Conservation (phyloP, 2,113 vertebrate species). For the Cinclus mexicanus region DNA sequence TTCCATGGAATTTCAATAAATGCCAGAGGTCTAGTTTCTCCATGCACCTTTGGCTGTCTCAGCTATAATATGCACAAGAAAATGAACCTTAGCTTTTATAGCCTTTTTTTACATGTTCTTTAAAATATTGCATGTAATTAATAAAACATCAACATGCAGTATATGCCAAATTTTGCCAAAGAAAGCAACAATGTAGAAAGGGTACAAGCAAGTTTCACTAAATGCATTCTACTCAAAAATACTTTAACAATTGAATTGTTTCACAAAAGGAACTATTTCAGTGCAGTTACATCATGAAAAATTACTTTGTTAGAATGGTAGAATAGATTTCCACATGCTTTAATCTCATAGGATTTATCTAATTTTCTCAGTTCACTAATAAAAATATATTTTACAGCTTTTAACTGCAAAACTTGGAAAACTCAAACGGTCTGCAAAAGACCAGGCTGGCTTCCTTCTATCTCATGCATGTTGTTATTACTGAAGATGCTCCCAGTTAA, state of each 20-base stretch:
- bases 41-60: not conserved
- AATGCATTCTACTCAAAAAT: not conserved
- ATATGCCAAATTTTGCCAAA: not conserved
- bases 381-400: constrained; percentile 17
- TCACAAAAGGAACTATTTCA: constrained; percentile 7
- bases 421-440: not conserved
- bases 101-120: not conserved
- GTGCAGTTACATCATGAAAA: constrained; percentile 23
- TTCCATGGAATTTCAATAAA: not conserved
- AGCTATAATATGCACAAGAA: not conserved
- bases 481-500: constrained; percentile 19
- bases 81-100: not conserved
- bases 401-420: constrained; percentile 1
- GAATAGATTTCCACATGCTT: constrained; percentile 15
- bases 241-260: constrained; percentile 30
- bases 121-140: constrained; percentile 11
- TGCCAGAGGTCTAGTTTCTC: not conserved
- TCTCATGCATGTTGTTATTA: not conserved
- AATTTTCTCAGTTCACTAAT: constrained; percentile 14
- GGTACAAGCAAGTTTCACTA: not conserved
- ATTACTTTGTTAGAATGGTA: constrained; percentile 7
- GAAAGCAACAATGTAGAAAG: not conserved
- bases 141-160: not conserved
- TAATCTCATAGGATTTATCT: constrained; percentile 7
- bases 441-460: not conserved